phyloP scores from a whole-genome alignment of 2,113 vertebrate species.

The Aegotheles bennettii region DNA sequence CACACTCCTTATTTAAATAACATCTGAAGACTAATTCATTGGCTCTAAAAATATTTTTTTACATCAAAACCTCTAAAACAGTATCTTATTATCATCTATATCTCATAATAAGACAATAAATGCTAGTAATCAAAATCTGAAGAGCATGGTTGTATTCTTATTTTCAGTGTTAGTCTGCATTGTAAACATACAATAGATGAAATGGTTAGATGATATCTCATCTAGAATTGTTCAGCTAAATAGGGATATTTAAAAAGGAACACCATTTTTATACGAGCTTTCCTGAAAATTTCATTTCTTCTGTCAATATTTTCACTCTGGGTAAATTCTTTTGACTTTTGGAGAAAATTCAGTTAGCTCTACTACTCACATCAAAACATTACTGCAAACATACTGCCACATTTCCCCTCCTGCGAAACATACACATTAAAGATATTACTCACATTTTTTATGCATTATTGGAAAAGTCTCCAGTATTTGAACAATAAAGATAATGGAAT shows the following conservation, averaged over 20 bases:
- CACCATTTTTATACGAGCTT: background rate
- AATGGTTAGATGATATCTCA: background rate
- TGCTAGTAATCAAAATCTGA: background rate
- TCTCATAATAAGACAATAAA: background rate
- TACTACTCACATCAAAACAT: background rate
- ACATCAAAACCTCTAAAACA: background rate
- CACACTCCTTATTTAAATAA: background rate
- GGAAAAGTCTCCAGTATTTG: background rate
- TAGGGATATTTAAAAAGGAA: background rate
- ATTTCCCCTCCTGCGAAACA: background rate
- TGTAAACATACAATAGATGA: background rate
- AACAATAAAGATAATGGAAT: background rate
- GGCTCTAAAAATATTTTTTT: background rate
- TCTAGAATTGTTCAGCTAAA: background rate
- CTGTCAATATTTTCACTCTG: background rate
- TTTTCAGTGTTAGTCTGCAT: background rate
- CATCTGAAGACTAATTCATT: background rate
- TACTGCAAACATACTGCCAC: background rate
- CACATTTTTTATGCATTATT: background rate
- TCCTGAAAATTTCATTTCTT: background rate
- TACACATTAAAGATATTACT: background rate
- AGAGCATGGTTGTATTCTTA: rapidly evolving
- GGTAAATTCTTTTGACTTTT: background rate
- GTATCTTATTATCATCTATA: background rate
- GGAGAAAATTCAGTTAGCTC: background rate